Evolutionary conservation across 2,888 invertebrate genomes (phyloP).

Genomic region (Xestia sexstrigata): DNA sequence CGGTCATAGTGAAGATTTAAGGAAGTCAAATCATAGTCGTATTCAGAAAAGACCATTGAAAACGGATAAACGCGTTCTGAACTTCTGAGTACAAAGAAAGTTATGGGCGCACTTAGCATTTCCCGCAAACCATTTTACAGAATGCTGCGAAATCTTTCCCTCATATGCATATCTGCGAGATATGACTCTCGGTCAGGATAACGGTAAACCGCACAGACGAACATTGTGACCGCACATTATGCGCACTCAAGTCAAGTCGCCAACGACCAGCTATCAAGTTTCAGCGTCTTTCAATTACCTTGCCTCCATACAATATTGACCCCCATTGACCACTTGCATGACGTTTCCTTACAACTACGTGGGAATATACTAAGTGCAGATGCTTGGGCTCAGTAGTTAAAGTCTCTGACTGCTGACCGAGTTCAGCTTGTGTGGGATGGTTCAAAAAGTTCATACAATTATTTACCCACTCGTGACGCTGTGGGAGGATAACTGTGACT

Average conservation of each 20-base stretch:
- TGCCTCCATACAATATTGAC: constrained; percentile 57
- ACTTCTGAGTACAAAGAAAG: constrained; percentile 5
- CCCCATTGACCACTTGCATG: constrained; percentile 35
- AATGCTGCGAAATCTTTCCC: constrained; percentile 48
- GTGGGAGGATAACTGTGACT: constrained; percentile 46
- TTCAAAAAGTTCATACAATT: constrained; percentile 53
- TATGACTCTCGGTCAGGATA: constrained; percentile 54
- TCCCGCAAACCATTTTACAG: constrained; percentile 37
- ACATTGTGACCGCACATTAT: constrained; percentile 56
- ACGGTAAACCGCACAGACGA: constrained; percentile 53
- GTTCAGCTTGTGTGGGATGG: constrained; percentile 55
- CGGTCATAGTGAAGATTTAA: no score
- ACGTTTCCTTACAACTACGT: constrained; percentile 37
- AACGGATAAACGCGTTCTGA: not conserved
- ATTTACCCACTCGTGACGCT: constrained; percentile 52
- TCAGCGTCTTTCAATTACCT: constrained; percentile 58
- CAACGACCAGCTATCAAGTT: constrained; percentile 58
- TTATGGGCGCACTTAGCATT: constrained; percentile 15
- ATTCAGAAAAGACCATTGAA: no score
- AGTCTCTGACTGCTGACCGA: constrained; percentile 43
- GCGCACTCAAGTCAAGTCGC: constrained; percentile 48
- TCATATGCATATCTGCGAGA: constrained; percentile 57
- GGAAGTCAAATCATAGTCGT: no score
- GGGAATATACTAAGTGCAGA: constrained; percentile 42
- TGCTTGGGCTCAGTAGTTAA: constrained; percentile 26